phyloP scores from a whole-genome alignment of 2,113 vertebrate genomes.

The Percopsis transmontana region DNA sequence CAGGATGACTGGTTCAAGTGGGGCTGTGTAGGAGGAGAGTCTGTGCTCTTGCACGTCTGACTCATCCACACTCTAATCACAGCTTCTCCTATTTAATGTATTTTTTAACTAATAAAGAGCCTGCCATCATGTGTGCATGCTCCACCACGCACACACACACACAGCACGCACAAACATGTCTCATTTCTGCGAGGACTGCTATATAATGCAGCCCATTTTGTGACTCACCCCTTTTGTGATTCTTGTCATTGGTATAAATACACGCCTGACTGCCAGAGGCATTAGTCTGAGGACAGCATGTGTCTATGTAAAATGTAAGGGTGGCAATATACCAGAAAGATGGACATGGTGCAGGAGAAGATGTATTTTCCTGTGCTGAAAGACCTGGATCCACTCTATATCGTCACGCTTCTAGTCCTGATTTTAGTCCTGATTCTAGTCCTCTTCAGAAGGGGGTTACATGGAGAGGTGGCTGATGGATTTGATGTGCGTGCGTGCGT shows the following conservation, averaged over 20 bases:
- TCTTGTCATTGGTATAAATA: conserved; percentile 67
- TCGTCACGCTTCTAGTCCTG: too few species aligned
- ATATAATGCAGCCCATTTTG: conserved; percentile 63
- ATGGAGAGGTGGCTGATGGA: background rate
- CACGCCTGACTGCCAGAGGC: conserved; percentile 53
- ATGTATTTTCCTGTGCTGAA: too few species aligned
- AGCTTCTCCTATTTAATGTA: conserved; percentile 20
- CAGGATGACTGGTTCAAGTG: conserved; percentile 26
- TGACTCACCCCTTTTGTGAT: conserved; percentile 58
- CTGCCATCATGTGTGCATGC: conserved; percentile 15
- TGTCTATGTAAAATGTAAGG: conserved; percentile 28
- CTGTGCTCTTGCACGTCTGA: conserved; percentile 44
- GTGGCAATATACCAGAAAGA: background rate
- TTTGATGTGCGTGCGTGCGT: conserved; percentile 2
- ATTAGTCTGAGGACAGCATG: conserved; percentile 33
- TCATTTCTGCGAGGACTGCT: conserved; percentile 37
- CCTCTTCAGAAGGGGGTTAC: background rate
- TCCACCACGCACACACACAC: conserved; percentile 16
- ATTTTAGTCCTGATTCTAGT: too few species aligned
- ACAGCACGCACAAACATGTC: background rate
- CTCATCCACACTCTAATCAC: conserved; percentile 52
- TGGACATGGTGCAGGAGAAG: background rate
- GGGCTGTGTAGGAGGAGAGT: conserved; percentile 45
- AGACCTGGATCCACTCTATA: background rate
- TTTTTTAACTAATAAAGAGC: conserved; percentile 1